Evolutionary conservation across 2,888 invertebrate genomes (phyloP).

Genomic region (Drosophila incognita): DNA sequence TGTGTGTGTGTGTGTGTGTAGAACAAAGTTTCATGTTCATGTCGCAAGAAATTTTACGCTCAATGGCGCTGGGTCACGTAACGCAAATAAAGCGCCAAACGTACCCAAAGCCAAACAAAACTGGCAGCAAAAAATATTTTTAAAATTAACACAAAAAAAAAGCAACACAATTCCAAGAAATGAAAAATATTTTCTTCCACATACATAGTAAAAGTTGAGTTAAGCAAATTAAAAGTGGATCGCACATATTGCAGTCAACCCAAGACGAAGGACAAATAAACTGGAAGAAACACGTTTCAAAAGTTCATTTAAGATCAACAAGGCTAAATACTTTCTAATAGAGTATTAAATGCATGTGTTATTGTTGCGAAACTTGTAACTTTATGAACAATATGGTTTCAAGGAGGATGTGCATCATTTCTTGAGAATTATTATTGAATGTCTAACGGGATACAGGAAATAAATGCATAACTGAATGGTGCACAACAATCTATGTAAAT

Average conservation of each 20-base stretch:
- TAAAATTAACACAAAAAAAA: conserved; percentile 2
- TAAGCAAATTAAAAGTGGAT: conserved; percentile 53
- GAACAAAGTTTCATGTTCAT: conserved; percentile 70
- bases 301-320: not conserved
- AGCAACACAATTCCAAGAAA: conserved; percentile 8
- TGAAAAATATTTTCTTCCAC: conserved; percentile 7
- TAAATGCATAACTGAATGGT: not conserved
- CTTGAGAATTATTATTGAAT: not conserved
- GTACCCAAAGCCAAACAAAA: conserved; percentile 53
- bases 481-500: not conserved
- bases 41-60: conserved; percentile 74
- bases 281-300: not conserved
- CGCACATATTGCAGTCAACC: conserved; percentile 29
- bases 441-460: not conserved
- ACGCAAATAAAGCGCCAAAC: conserved; percentile 77
- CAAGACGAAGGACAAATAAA: not conserved
- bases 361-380: not conserved
- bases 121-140: conserved; percentile 29
- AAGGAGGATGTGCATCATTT: not conserved
- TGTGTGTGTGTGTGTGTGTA: conserved; percentile 36
- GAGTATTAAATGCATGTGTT: not conserved
- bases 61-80: conserved; percentile 78
- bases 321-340: not conserved
- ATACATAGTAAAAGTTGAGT: conserved; percentile 13
- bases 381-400: not conserved